Evolutionary conservation across 2,797 vertebrate species (phyloP).

Genomic region (Microctenopoma lineatum): DNA sequence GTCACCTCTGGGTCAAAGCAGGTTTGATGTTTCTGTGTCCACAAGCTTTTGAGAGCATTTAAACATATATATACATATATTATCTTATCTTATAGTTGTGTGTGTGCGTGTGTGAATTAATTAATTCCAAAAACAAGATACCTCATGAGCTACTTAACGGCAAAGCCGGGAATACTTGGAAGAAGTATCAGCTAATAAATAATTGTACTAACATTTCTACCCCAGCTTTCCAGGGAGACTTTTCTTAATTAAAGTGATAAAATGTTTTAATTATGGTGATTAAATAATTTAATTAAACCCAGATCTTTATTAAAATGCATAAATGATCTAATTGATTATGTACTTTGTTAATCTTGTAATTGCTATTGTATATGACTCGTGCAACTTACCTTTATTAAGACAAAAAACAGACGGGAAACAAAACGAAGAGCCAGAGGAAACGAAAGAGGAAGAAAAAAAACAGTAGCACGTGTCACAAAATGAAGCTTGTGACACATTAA

Average conservation of each 20-base stretch:
- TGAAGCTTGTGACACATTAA: too few relatives aligned
- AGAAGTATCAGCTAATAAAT: slow-evolving; percentile 41
- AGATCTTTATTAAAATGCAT: slow-evolving; percentile 28
- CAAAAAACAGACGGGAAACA: background rate
- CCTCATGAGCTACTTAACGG: background rate
- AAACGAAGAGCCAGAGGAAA: background rate
- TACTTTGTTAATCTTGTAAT: slow-evolving; percentile 12
- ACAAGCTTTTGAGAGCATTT: background rate
- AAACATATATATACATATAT: background rate
- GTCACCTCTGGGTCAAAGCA: background rate
- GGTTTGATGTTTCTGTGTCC: background rate
- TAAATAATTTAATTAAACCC: slow-evolving; percentile 28
- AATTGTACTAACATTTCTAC: slow-evolving; percentile 4
- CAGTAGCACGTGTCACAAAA: background rate
- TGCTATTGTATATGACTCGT: slow-evolving; percentile 7
- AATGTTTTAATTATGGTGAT: slow-evolving; percentile 37
- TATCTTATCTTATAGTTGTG: too few relatives aligned
- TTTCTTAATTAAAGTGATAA: slow-evolving; percentile 41
- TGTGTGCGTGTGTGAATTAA: background rate
- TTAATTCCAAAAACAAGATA: slow-evolving; percentile 8
- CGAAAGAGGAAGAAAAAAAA: background rate
- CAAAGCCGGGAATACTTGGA: slow-evolving; percentile 24
- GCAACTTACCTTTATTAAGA: slow-evolving; percentile 9
- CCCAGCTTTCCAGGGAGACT: slow-evolving; percentile 8
- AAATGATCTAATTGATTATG: slow-evolving; percentile 31